Base-by-base conservation (phyloP, 2,888 invertebrate species). In the Meteorus cinctellus region DNA sequence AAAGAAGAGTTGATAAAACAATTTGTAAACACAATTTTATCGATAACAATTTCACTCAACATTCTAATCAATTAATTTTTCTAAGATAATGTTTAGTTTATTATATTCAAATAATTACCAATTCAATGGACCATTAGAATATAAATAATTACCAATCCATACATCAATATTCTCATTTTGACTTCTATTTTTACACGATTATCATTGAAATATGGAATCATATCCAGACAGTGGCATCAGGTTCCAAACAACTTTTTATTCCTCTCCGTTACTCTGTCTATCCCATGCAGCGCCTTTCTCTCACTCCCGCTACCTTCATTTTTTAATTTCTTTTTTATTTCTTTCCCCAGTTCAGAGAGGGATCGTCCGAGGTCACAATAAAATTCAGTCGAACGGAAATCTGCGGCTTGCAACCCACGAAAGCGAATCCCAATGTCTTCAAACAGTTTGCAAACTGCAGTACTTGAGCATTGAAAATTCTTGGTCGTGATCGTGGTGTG, bases 401-500 rank as follows among this genome's bases (percentile, higher is more conserved):
- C 24, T 65, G 65, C 65, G 65, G 65, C 65, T 34, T 16, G 31
- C 31, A 63, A 31, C n/a, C 12, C 65, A 36, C 65, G 65, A 65
- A 65, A 65, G 65, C 65, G 65, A 19, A 65, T 65, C 34, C 65
- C 36, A n/a, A 24, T 41, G 65, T 19, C 24, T 10, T 16, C 19
- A 65, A 14, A 0, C 6, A 65, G 31, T 19, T n/a, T 55, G 55
- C 55, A 55, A 55, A 2, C 8, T 19, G 1, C 55, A n/a, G 19
- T 6, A 19, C n/a, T 24, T 55, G 5, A 19, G 19, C 8, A 19
- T 55, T 55, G 55, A 55, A 8, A 8, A 41, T 12, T 41, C 8
- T 0, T 8, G 24, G 19, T 55, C 24, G 10, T 55, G 8, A 1
- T 55, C 19, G 55, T 24, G 6, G 8, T 19, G 24, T 48, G 16